phyloP scores from a whole-genome alignment of 2,797 vertebrate genomes.

The Bradypodion pumilum region DNA sequence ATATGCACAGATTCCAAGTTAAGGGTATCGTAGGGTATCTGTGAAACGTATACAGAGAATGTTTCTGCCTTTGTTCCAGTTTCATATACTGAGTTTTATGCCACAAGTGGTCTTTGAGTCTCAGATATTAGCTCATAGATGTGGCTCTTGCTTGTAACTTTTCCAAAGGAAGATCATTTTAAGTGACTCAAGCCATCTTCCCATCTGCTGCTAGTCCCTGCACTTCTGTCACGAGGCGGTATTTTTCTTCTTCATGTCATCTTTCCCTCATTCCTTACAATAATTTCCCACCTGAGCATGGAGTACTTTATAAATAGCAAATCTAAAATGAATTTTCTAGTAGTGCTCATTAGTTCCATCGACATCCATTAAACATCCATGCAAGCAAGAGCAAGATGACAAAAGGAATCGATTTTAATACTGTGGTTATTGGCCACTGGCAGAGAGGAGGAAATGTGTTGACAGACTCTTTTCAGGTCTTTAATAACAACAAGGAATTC shows the following conservation, averaged over 20 bases:
- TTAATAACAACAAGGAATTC: conserved; percentile 63
- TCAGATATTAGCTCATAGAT: background rate
- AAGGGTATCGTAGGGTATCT: background rate
- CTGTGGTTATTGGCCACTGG: conserved; percentile 70
- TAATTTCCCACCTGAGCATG: conserved; percentile 85
- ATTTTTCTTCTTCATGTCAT: conserved; percentile 41
- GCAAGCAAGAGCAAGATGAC: conserved; percentile 80
- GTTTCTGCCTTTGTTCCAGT: background rate
- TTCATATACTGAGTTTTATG: background rate
- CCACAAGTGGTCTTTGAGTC: background rate
- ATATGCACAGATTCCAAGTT: background rate
- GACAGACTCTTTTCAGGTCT: conserved; percentile 64
- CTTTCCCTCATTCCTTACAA: conserved; percentile 69
- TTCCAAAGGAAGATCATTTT: background rate
- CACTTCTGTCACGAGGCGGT: background rate
- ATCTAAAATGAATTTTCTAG: conserved; percentile 86
- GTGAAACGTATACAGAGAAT: background rate
- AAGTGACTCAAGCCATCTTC: background rate
- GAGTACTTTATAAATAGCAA: conserved; percentile 86
- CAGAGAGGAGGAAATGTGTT: conserved; percentile 74
- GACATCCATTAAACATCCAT: conserved; percentile 84
- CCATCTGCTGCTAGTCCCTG: background rate
- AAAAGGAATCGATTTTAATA: conserved; percentile 84
- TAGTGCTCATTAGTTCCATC: conserved; percentile 84
- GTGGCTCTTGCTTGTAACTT: background rate